Conservation (phyloP, 1,140 invertebrate genomes). For the Teleopsis dalmanni region DNA sequence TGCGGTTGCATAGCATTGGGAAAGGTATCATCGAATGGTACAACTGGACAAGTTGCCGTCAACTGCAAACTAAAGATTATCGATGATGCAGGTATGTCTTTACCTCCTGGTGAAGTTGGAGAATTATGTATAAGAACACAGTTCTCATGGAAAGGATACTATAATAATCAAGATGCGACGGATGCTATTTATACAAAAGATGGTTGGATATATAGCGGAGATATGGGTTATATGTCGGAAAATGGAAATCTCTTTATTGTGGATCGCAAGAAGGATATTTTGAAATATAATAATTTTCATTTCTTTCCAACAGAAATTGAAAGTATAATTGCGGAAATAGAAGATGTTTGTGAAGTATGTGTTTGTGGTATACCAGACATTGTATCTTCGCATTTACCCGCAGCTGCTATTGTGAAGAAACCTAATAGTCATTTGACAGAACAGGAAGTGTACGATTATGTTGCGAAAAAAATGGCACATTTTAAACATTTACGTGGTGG, state of each 20-base stretch:
- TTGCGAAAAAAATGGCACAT: conserved; percentile 4
- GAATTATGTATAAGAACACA: conserved; percentile 10
- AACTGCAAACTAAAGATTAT: conserved; percentile 28
- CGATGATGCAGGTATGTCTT: conserved; percentile 11
- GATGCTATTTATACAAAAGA: conserved; percentile 14
- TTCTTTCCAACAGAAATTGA: conserved; percentile 35
- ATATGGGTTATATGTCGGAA: conserved; percentile 53
- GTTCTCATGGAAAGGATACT: conserved; percentile 24
- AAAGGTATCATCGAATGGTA: neutral
- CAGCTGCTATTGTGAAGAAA: conserved; percentile 22
- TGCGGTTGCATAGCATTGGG: neutral
- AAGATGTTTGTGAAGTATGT: too few species aligned
- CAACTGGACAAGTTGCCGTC: neutral
- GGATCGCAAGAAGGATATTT: conserved; percentile 57
- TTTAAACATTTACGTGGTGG: conserved; percentile 34
- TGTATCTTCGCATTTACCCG: conserved; percentile 20
- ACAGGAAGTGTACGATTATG: conserved; percentile 18
- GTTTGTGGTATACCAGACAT: conserved; percentile 19
- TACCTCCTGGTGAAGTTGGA: conserved; percentile 10
- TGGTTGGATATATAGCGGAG: conserved; percentile 60
- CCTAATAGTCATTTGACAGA: conserved; percentile 5
- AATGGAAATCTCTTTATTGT: conserved; percentile 49
- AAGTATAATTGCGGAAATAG: conserved; percentile 16
- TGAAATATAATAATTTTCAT: conserved; percentile 37
- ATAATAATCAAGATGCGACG: conserved; percentile 16